Conservation (phyloP, 2,888 invertebrate species). For the Aricia artaxerxes region DNA sequence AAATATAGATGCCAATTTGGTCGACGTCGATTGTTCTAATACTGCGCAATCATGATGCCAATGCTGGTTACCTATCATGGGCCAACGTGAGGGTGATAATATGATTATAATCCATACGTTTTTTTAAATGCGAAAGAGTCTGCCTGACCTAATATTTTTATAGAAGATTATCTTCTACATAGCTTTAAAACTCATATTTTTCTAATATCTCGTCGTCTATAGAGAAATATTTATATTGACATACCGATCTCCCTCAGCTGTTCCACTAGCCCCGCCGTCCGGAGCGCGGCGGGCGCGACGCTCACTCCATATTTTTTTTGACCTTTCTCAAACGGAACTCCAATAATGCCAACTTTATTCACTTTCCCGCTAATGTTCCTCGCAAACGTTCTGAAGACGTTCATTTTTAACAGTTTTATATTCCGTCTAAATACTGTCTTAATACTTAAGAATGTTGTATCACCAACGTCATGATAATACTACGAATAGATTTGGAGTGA, state of each 20-base stretch:
- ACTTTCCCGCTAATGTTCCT: constrained; percentile 65
- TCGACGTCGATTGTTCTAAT: too few relatives aligned
- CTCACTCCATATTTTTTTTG: constrained; percentile 87
- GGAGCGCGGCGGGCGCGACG: constrained; percentile 84
- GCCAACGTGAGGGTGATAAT: too few relatives aligned
- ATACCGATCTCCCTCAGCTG: constrained; percentile 83
- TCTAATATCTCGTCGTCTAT: neutral
- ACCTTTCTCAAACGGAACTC: constrained; percentile 90
- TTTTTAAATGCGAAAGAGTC: too few relatives aligned
- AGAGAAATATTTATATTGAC: constrained; percentile 36
- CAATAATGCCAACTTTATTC: constrained; percentile 85
- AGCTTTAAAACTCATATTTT: neutral
- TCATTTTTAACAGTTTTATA: constrained; percentile 52
- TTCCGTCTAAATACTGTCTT: constrained; percentile 10
- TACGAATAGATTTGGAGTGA: neutral
- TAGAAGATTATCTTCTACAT: neutral
- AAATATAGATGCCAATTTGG: too few relatives aligned
- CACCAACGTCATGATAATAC: neutral
- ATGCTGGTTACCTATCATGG: too few relatives aligned
- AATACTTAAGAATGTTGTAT: neutral
- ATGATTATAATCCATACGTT: too few relatives aligned
- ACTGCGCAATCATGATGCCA: too few relatives aligned
- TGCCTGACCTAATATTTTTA: too few relatives aligned
- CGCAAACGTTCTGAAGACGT: constrained; percentile 57
- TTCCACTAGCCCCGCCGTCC: constrained; percentile 83